These are phyloP conservation scores for Tetrax tetrax DNA, from an alignment of 2,113 vertebrate genomes.

Conservation along the genomic window DNA sequence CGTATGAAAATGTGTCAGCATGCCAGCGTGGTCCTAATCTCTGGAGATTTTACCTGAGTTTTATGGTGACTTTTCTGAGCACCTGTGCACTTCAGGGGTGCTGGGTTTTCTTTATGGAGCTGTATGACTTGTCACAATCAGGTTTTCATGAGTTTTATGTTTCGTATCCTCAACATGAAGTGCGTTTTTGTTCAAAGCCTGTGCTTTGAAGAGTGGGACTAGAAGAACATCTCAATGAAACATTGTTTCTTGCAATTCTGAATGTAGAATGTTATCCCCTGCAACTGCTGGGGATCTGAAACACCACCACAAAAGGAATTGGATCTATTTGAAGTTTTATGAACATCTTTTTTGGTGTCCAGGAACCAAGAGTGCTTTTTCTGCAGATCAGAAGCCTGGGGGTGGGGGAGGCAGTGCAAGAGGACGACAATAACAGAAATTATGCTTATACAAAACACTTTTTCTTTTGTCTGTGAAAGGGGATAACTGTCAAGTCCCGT, in stretches of 20 bases:
- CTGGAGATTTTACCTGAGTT: neutral
- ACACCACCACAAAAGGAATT: neutral
- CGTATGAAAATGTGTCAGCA: neutral
- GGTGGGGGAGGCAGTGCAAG: neutral
- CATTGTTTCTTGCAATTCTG: neutral
- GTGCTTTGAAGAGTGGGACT: neutral
- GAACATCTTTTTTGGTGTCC: neutral
- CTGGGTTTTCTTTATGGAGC: neutral
- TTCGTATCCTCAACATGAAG: neutral
- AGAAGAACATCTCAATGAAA: neutral
- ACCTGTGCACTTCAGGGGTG: rapidly evolving
- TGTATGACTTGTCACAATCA: neutral
- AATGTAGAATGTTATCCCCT: neutral
- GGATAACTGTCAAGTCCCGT: neutral
- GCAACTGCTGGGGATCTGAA: neutral
- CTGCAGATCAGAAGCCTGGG: neutral
- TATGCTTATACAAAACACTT: neutral
- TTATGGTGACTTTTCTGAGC: neutral
- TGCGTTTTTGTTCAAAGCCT: neutral
- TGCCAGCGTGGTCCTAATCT: neutral
- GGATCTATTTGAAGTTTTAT: neutral
- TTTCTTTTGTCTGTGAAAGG: neutral
- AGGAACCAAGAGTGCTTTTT: neutral
- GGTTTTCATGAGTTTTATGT: neutral
- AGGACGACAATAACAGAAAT: neutral